phyloP scores from a whole-genome alignment of 1,140 invertebrate species.

The Drosophila fuyamai region DNA sequence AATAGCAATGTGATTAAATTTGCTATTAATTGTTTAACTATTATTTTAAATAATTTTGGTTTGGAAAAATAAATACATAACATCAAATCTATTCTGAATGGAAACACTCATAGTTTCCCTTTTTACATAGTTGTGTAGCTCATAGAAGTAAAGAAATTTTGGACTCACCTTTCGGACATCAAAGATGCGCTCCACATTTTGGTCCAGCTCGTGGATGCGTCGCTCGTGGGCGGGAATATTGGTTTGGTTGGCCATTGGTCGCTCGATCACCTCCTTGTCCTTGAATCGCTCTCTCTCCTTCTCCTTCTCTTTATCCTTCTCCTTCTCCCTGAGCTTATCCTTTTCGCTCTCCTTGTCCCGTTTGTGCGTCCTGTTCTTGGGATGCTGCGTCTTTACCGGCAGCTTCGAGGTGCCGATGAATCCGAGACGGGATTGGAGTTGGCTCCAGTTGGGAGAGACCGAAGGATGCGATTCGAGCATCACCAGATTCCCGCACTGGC shows the following conservation, averaged over 20 bases:
- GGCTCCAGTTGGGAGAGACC: neutral
- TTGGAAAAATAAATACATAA: too few relatives aligned
- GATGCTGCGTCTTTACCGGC: neutral
- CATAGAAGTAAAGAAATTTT: too few relatives aligned
- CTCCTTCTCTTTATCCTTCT: slow-evolving; percentile 3
- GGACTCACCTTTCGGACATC: slow-evolving; percentile 66
- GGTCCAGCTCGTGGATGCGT: slow-evolving; percentile 66
- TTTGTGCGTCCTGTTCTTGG: neutral
- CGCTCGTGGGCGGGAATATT: slow-evolving; percentile 42
- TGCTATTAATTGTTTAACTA: too few relatives aligned
- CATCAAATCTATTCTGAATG: too few relatives aligned
- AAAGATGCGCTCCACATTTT: slow-evolving; percentile 57
- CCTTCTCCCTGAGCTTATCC: slow-evolving; percentile 10
- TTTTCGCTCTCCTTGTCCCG: neutral
- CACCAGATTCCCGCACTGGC: neutral
- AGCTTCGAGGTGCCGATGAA: neutral
- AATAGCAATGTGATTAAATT: too few relatives aligned
- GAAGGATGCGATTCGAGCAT: neutral
- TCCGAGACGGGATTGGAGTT: neutral
- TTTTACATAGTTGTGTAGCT: too few relatives aligned
- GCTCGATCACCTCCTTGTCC: neutral
- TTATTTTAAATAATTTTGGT: too few relatives aligned
- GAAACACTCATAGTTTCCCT: too few relatives aligned
- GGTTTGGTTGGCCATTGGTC: slow-evolving; percentile 37
- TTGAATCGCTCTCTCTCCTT: neutral